Evolutionary conservation across 2,113 vertebrate species (phyloP).

Genomic region (Ascaphus truei): DNA sequence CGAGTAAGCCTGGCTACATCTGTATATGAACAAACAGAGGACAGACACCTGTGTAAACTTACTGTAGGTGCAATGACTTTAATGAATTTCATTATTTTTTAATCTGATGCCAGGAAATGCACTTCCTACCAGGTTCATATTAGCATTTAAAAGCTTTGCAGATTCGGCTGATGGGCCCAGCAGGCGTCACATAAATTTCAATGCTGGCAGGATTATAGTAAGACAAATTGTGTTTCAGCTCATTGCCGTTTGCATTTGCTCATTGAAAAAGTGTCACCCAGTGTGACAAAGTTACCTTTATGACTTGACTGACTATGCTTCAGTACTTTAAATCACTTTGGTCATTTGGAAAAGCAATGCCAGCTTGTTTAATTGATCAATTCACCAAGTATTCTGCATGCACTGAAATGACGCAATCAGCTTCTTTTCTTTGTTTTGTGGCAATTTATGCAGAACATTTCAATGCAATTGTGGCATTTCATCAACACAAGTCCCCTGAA

Average conservation of each 20-base stretch:
- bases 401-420: not conserved
- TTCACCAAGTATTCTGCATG: not conserved
- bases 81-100: not conserved
- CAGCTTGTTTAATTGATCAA: not conserved
- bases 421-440: not conserved
- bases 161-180: not conserved
- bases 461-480: too few relatives aligned
- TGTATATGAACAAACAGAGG: not conserved
- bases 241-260: constrained; percentile 13
- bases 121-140: not conserved
- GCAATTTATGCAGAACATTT: not conserved
- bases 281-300: constrained; percentile 21
- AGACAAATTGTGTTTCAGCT: constrained; percentile 17
- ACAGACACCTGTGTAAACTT: not conserved
- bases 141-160: constrained; percentile 25
- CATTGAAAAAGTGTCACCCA: constrained; percentile 14
- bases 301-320: constrained; percentile 3
- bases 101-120: not conserved
- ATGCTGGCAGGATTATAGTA: constrained; percentile 8
- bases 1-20: too few relatives aligned
- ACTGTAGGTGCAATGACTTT: not conserved
- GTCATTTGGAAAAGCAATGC: not conserved
- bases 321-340: constrained; percentile 6
- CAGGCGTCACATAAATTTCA: constrained; percentile 23
- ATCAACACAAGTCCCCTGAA: too few relatives aligned